A percentile compares a stretch with the other conserved stretches of the same genome.
Evolutionary conservation across 2,113 vertebrate genomes (phyloP).

Genomic region (Stigmatopora nigra): DNA sequence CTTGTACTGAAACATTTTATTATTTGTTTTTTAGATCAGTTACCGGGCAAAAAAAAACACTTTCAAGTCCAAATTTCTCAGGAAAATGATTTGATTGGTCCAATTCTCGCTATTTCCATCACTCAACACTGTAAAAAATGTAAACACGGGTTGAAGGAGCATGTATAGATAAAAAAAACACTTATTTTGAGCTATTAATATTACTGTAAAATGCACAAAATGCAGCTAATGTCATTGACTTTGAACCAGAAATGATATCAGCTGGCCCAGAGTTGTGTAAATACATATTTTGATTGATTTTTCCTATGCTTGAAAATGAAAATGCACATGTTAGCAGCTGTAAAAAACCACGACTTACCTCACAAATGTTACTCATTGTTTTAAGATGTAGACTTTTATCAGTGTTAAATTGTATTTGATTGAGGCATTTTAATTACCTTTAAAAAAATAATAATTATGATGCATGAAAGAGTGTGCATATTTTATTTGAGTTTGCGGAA

Average conservation of each 20-base stretch:
- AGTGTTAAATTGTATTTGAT: background rate
- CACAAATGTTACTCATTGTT: conserved; percentile 17
- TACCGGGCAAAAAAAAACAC: too few species aligned
- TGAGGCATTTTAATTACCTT: background rate
- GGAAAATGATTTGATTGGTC: too few species aligned
- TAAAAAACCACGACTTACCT: background rate
- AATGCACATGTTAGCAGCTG: background rate
- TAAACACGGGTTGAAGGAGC: background rate
- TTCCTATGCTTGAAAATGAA: background rate
- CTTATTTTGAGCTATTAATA: conserved; percentile 3
- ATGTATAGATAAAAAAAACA: background rate
- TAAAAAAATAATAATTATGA: conserved; percentile 3
- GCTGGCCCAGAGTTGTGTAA: background rate
- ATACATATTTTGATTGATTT: conserved; percentile 22
- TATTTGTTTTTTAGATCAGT: too few species aligned
- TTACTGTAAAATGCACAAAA: conserved; percentile 34
- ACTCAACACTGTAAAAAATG: conserved; percentile 2
- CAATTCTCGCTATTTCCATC: background rate
- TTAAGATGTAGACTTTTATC: conserved; percentile 17
- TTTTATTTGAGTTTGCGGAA: too few species aligned
- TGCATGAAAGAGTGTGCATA: background rate
- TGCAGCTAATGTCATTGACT: conserved; percentile 19
- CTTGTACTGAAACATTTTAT: too few species aligned
- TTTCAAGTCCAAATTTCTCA: background rate
- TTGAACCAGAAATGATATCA: background rate